phyloP scores from a whole-genome alignment of 2,113 vertebrate species.

The Ahaetulla prasina region DNA sequence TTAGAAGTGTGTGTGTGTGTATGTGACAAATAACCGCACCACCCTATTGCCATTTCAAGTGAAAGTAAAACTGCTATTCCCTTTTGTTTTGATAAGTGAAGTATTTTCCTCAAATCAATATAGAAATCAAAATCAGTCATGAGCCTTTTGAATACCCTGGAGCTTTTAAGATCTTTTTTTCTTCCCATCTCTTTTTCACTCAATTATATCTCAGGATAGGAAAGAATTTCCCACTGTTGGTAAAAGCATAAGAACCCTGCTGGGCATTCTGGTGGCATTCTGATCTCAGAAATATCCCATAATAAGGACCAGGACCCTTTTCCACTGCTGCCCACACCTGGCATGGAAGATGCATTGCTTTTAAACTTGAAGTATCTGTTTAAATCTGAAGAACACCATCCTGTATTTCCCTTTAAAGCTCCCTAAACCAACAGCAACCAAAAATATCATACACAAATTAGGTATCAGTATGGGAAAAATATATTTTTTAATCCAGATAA shows the following conservation, averaged over 20 bases:
- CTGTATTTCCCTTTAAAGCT: not conserved
- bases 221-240: not conserved
- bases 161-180: not conserved
- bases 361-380: not conserved
- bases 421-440: not conserved
- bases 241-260: not conserved
- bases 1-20: slow-evolving; percentile 31
- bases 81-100: not conserved
- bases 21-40: slow-evolving; percentile 45
- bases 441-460: not conserved
- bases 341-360: not conserved
- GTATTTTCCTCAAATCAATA: slow-evolving; percentile 7
- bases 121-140: slow-evolving; percentile 8
- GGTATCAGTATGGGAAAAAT: not conserved
- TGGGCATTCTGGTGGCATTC: not conserved
- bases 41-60: slow-evolving; percentile 30
- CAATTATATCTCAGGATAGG: not conserved
- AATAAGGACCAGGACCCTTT: not conserved
- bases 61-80: slow-evolving; percentile 20
- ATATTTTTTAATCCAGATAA: not conserved
- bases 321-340: not conserved
- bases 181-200: not conserved
- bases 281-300: not conserved
- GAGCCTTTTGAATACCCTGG: slow-evolving; percentile 43
- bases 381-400: not conserved